Base-by-base conservation (phyloP, 1,140 invertebrate genomes). In the Lasioglossum baleicum region DNA sequence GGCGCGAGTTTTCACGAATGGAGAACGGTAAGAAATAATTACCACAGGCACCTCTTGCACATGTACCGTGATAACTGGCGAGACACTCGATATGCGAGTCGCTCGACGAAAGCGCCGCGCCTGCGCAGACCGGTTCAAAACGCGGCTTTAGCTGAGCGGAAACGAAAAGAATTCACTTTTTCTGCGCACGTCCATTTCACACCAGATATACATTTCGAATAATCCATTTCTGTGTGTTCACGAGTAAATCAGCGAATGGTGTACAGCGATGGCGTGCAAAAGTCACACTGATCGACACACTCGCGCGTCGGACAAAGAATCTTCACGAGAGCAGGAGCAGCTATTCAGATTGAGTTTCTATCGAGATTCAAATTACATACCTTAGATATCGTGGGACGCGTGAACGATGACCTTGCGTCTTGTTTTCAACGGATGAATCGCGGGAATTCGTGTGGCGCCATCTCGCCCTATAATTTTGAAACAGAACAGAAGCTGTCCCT, bases 401-500 rank as follows among this genome's bases (percentile, higher is more conserved):
- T 44, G 75, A 64, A 17, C 75, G 17, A 63, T 53, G 58, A 71
- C 58, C 75, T 63, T 69, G 66, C 20, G 20, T 4, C 20, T 20
- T 56, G 69, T 51, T 77, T 77, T 51, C 60, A 71, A 71, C 44
- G 26, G 13, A 31, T 20, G 15, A 10, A 10, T 5, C 26, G 44
- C 35, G 56, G 31, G 68, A 78, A 64, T 77, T 31, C 22, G 22
- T 6, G 48, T 15, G 44, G 31, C 75, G 75, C 68, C 75, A 78
- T 42, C 75, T 78, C 11, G 35, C 53, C 17, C 10, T 68, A 17
- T 17, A n/a, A 22, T 11, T 64, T 53, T 11, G n/a, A 53, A 72
- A 31, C 44, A 67, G 56, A 22, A 35, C 66, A 56, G 63, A 71
- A 71, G 42, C 48, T 10, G 10, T 3, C 10, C 0, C 48, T 40